These are phyloP conservation scores for Papilio aristodemus DNA, from an alignment of 1,140 invertebrate genomes.

Conservation along the genomic window DNA sequence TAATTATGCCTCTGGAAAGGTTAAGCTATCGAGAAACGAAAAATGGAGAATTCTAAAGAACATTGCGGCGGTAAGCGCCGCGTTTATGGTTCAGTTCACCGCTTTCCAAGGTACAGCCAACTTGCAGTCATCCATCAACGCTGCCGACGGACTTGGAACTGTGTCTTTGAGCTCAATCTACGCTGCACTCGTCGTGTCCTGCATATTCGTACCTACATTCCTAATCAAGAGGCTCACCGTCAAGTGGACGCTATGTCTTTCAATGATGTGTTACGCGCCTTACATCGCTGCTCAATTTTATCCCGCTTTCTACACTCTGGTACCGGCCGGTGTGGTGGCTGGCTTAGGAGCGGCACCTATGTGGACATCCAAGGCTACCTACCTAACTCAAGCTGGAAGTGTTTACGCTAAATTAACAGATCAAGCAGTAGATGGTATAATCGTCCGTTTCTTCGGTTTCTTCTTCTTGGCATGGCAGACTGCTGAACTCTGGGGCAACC, in stretches of 20 bases:
- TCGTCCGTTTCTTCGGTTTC: slow-evolving; percentile 97
- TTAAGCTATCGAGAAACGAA: slow-evolving; percentile 87
- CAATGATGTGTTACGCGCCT: slow-evolving; percentile 94
- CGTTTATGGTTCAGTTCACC: slow-evolving; percentile 96
- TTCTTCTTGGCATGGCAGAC: slow-evolving; percentile 99
- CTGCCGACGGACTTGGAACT: slow-evolving; percentile 90
- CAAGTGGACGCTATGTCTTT: slow-evolving; percentile 96
- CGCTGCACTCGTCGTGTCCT: slow-evolving; percentile 92
- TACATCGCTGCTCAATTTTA: slow-evolving; percentile 97
- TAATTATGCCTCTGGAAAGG: slow-evolving; percentile 85
- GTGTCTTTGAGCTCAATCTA: slow-evolving; percentile 93
- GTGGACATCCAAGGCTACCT: slow-evolving; percentile 98
- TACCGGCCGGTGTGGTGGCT: slow-evolving; percentile 94
- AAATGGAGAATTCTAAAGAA: slow-evolving; percentile 95
- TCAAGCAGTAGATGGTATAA: slow-evolving; percentile 92
- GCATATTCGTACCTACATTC: slow-evolving; percentile 95
- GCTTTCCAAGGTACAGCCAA: slow-evolving; percentile 95
- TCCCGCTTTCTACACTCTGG: slow-evolving; percentile 92
- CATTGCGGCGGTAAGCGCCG: slow-evolving; percentile 90
- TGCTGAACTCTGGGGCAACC: slow-evolving; percentile 96
- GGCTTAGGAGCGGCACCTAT: slow-evolving; percentile 96
- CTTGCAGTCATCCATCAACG: slow-evolving; percentile 93
- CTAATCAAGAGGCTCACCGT: slow-evolving; percentile 94
- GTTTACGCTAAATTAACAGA: slow-evolving; percentile 94
- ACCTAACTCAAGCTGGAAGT: slow-evolving; percentile 94